Conservation (phyloP, 2,113 vertebrate genomes). For the Peromyscus polionotus region DNA sequence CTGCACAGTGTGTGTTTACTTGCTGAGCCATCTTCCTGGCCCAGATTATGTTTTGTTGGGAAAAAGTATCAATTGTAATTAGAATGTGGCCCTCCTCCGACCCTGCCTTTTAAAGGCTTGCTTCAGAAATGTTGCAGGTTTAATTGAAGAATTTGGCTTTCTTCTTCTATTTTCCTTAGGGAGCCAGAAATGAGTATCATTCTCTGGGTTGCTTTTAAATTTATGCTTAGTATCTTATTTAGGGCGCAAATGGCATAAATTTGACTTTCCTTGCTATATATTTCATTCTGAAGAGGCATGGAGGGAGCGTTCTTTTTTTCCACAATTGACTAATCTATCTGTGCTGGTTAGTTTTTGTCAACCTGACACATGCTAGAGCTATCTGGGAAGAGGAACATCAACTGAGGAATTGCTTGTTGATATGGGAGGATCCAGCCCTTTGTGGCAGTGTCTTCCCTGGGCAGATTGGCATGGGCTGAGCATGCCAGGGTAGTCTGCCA, state of each 20-base stretch:
- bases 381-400: neutral
- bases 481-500: neutral
- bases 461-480: neutral
- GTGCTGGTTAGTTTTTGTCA: neutral
- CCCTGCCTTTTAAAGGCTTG: neutral
- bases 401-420: neutral
- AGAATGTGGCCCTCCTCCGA: neutral
- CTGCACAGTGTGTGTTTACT: neutral
- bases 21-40: neutral
- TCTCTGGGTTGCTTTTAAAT: constrained; percentile 19
- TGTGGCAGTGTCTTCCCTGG: neutral
- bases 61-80: constrained; percentile 20
- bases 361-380: neutral
- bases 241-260: neutral
- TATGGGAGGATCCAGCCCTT: neutral
- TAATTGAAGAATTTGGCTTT: constrained; percentile 62
- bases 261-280: neutral
- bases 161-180: constrained; percentile 42
- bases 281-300: neutral
- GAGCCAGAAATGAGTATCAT: neutral
- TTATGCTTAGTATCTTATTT: constrained; percentile 21
- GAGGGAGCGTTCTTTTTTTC: neutral
- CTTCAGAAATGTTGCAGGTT: constrained; percentile 42
- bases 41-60: neutral
- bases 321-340: neutral